Evolutionary conservation across 1,140 invertebrate genomes (phyloP).

Genomic region (Apis laboriosa): DNA sequence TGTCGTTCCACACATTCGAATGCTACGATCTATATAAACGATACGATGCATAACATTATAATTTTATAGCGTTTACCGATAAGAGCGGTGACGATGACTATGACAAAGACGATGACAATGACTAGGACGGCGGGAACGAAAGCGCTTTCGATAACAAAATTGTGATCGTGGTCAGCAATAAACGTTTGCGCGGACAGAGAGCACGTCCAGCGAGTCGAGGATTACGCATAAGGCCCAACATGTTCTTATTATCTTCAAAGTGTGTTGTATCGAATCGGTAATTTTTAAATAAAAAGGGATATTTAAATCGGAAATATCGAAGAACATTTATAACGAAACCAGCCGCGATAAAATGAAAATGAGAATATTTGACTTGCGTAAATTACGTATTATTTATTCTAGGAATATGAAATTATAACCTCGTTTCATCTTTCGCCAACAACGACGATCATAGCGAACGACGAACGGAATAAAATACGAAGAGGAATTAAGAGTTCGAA

Average conservation of each 20-base stretch:
- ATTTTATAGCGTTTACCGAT: not conserved
- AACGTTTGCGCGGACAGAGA: too few species aligned
- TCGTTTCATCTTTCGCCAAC: too few species aligned
- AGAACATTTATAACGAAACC: accelerated
- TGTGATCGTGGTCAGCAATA: too few species aligned
- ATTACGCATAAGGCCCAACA: not conserved
- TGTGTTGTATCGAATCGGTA: conserved; percentile 68
- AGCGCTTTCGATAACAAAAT: too few species aligned
- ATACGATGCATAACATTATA: not conserved
- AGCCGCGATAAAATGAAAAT: too few species aligned
- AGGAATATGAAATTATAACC: too few species aligned
- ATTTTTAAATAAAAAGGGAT: conserved; percentile 74
- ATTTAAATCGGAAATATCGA: conserved; percentile 45
- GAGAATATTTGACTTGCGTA: too few species aligned
- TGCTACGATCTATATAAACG: not conserved
- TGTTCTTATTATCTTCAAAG: conserved; percentile 54
- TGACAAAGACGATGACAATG: not conserved
- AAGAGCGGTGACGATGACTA: not conserved
- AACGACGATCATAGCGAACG: too few species aligned
- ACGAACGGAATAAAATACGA: too few species aligned
- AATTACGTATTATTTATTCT: too few species aligned
- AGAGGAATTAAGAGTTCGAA: too few species aligned
- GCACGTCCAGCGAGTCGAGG: not conserved
- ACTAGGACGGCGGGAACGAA: not conserved
- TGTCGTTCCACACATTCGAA: too few species aligned